phyloP scores from a whole-genome alignment of 1,140 invertebrate species.

The Anastrepha ludens region DNA sequence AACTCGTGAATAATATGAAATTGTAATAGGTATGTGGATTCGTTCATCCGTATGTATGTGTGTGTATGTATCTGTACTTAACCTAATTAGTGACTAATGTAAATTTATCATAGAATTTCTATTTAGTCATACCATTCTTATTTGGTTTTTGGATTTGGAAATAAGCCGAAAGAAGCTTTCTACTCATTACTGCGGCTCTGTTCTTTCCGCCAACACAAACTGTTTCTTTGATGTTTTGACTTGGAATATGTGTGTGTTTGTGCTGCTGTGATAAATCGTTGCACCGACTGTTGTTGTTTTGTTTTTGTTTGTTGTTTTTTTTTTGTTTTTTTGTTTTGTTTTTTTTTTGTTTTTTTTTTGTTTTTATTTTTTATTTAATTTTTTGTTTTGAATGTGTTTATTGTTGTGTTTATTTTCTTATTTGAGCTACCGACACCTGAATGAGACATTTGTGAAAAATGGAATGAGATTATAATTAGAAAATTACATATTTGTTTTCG shows the following conservation, averaged over 20 bases:
- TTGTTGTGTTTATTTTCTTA: neutral
- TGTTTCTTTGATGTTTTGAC: neutral
- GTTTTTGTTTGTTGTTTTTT: neutral
- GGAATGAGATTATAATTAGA: too few relatives aligned
- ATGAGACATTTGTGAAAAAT: too few relatives aligned
- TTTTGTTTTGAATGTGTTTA: neutral
- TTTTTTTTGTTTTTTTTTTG: neutral
- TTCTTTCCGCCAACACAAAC: neutral
- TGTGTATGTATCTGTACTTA: neutral
- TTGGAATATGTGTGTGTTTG: neutral
- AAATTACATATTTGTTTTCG: too few relatives aligned
- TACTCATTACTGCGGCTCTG: neutral
- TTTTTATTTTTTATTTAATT: neutral
- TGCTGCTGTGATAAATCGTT: neutral
- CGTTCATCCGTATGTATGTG: neutral
- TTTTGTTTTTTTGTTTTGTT: neutral
- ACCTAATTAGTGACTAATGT: conserved; percentile 21
- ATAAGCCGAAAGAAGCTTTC: neutral
- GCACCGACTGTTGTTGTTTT: neutral
- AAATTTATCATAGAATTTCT: conserved; percentile 17
- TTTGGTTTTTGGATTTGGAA: neutral
- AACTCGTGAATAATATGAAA: too few relatives aligned
- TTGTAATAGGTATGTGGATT: too few relatives aligned
- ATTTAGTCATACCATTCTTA: conserved; percentile 11
- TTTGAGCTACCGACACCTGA: too few relatives aligned